Evolutionary conservation across 2,888 invertebrate species (phyloP), one percentile per base, ranked within the genome.

Genomic region (Hirtodrosophila alboralis): DNA sequence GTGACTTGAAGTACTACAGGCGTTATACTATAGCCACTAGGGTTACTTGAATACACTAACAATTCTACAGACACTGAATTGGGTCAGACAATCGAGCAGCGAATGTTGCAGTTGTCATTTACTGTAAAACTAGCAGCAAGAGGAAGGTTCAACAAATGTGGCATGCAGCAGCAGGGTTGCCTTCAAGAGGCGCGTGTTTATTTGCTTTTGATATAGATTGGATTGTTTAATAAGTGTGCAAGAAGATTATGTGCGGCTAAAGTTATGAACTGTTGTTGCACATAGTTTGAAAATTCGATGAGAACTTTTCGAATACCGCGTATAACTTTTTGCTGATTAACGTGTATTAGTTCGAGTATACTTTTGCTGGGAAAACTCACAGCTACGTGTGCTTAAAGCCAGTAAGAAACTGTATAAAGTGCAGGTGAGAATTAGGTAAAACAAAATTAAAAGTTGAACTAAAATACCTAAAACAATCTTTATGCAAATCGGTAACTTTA

Each of bases 161-260:
- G 5, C 21, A 28, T 26, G 38, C 27, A 28, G 54, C 33, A 43
- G 47, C 43, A 30, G 62, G 63, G 63, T 61, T 60, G 66, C 54
- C 51, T 54, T 54, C 60, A 53, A 74, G 80, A 74, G 75, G 72
- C 79, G 63, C 83, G 79, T 83, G 83, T 63, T 85, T 85, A 78
- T 78, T 83, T 85, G 63, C 72, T 66, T 83, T 78, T 85, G 69
- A 85, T 85, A 79, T 69, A 72, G 83, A 83, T 79, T 72, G 75
- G 72, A 79, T 78, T 71, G 83, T 72, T 64, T 68, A 61, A 63
- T 64, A 64, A 74, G 59, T 73, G 80, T 57, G 63, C 54, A 49
- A 48, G 71, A 33, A 54, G 72, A 61, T 71, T 80, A 65, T 74
- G 54, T 37, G 75, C 59, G 48, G 70, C 47, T 59, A 41, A 69